Percentiles rank a stretch among this genome's conserved stretches.
phyloP scores from a whole-genome alignment of 2,113 vertebrate species.

The Candoia aspera region DNA sequence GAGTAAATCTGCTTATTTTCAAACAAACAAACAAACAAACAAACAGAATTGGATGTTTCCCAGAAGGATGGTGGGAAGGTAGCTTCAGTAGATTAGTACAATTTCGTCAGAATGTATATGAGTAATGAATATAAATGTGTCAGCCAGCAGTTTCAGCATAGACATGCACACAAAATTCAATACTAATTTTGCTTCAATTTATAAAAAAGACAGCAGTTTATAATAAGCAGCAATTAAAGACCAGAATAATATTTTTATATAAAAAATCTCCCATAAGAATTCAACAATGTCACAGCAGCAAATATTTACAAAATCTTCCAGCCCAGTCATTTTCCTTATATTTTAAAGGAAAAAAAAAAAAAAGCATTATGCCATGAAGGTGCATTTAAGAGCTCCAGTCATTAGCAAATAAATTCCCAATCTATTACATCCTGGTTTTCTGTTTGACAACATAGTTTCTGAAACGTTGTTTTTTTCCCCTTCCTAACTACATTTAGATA shows the following conservation, averaged over 20 bases:
- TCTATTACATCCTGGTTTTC: constrained; percentile 69
- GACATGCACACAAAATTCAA: background rate
- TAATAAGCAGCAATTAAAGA: constrained; percentile 53
- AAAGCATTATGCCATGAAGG: constrained; percentile 15
- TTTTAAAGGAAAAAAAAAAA: background rate
- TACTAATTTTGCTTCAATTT: constrained; percentile 41
- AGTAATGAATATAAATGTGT: constrained; percentile 7
- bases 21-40: background rate
- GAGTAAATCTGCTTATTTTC: background rate
- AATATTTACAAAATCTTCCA: background rate
- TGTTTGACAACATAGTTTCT: constrained; percentile 61
- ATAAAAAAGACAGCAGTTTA: constrained; percentile 45
- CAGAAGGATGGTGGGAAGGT: background rate
- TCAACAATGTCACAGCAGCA: constrained; percentile 45
- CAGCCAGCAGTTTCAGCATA: constrained; percentile 20
- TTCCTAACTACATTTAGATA: constrained; percentile 66
- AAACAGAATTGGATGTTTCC: background rate
- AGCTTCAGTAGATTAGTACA: background rate
- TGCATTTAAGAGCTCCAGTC: constrained; percentile 54
- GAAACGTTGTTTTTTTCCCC: constrained; percentile 31
- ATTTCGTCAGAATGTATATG: background rate
- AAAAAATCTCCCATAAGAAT: constrained; percentile 24
- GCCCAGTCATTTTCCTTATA: background rate
- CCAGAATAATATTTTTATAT: constrained; percentile 38
- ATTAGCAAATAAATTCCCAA: constrained; percentile 66